A percentile compares a stretch with the other conserved stretches of the same genome.
Conservation (phyloP, 2,113 vertebrate genomes). For the Urocynchramus pylzowi region DNA sequence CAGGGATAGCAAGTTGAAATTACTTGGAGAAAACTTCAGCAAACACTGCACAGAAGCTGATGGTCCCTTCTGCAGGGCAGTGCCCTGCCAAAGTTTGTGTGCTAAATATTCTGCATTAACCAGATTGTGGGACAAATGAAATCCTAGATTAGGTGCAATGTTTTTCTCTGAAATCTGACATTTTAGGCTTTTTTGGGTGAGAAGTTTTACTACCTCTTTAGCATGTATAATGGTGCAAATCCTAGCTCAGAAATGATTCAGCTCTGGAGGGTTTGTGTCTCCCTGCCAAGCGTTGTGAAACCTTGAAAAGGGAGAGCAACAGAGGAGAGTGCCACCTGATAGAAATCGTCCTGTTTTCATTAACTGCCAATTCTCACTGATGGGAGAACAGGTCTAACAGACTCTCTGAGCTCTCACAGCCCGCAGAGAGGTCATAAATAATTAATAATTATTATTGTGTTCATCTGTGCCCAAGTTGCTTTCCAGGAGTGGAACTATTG, state of each 20-base stretch:
- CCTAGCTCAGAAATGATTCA: neutral
- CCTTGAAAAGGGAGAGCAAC: neutral
- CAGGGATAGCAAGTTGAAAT: fast-evolving
- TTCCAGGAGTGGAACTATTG: neutral
- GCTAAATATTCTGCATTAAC: neutral
- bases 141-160: neutral
- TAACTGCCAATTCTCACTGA: neutral
- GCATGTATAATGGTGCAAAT: neutral
- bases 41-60: neutral
- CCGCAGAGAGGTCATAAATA: neutral
- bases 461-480: neutral
- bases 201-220: neutral
- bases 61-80: neutral
- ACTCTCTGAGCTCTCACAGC: neutral
- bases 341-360: neutral
- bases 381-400: neutral
- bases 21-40: neutral
- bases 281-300: neutral
- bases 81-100: neutral
- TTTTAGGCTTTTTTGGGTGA: neutral
- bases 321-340: neutral
- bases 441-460: neutral
- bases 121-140: neutral
- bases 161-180: neutral
- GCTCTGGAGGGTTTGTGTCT: neutral